Evolutionary conservation across 2,113 vertebrate genomes (phyloP).

Genomic region (Psophia crepitans): DNA sequence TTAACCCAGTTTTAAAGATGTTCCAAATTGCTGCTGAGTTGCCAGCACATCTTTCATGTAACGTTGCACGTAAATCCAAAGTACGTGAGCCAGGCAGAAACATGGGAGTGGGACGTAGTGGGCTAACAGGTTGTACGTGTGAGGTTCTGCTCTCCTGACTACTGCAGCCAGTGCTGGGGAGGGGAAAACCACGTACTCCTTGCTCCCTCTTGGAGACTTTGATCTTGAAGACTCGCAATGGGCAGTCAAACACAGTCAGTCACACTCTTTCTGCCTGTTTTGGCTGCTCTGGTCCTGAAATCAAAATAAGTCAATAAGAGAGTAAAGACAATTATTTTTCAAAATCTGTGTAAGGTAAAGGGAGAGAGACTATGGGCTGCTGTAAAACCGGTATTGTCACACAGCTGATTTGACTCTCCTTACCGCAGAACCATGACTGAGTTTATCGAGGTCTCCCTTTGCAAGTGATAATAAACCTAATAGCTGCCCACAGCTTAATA

Average conservation of each 20-base stretch:
- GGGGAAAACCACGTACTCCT: background rate
- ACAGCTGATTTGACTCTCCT: background rate
- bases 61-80: rapidly evolving
- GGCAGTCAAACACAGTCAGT: background rate
- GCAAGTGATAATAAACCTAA: conserved; percentile 55
- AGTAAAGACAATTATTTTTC: background rate
- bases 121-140: background rate
- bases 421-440: background rate
- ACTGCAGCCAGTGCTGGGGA: background rate
- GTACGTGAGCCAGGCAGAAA: background rate
- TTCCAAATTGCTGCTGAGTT: background rate
- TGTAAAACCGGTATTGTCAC: background rate
- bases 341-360: background rate
- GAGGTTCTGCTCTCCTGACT: background rate
- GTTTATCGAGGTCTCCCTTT: conserved; percentile 44
- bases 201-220: background rate
- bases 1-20: conserved; percentile 20
- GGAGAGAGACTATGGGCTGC: background rate
- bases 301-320: background rate
- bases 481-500: conserved; percentile 62
- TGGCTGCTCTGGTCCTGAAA: background rate
- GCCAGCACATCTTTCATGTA: background rate
- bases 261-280: background rate
- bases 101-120: background rate
- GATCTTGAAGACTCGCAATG: background rate